phyloP scores from a whole-genome alignment of 2,797 vertebrate species.

The Myotis findleyi region DNA sequence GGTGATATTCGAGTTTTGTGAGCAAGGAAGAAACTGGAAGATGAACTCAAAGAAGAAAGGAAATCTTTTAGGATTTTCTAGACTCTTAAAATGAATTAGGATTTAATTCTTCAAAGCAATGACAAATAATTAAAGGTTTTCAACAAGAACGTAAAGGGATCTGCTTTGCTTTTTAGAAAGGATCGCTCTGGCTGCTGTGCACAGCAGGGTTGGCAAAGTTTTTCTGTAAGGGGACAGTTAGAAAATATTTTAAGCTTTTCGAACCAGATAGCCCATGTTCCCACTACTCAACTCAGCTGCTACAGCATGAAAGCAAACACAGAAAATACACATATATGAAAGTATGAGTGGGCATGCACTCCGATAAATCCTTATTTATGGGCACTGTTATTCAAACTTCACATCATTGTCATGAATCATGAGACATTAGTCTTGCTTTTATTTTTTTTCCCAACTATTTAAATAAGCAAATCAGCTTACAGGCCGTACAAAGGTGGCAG shows the following conservation, averaged over 20 bases:
- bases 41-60: background rate
- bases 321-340: background rate
- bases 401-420: background rate
- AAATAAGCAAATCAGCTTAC: background rate
- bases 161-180: slow-evolving; percentile 30
- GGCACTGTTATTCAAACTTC: background rate
- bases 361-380: background rate
- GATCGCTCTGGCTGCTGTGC: too few species aligned
- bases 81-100: background rate
- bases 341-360: too few species aligned
- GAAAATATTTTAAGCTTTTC: background rate
- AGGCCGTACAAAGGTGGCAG: background rate
- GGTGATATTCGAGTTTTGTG: background rate
- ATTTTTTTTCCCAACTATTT: background rate
- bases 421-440: background rate
- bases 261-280: background rate
- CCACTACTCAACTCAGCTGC: background rate
- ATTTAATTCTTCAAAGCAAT: slow-evolving; percentile 48
- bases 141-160: background rate
- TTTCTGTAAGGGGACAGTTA: background rate
- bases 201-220: background rate
- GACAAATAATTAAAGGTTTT: slow-evolving; percentile 18
- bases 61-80: background rate
- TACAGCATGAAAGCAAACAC: background rate
- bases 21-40: background rate